A percentile compares a stretch with the other conserved stretches of the same genome.
These are phyloP conservation scores for Callocephalon fimbriatum DNA, from an alignment of 2,113 vertebrate species.

Conservation along the genomic window DNA sequence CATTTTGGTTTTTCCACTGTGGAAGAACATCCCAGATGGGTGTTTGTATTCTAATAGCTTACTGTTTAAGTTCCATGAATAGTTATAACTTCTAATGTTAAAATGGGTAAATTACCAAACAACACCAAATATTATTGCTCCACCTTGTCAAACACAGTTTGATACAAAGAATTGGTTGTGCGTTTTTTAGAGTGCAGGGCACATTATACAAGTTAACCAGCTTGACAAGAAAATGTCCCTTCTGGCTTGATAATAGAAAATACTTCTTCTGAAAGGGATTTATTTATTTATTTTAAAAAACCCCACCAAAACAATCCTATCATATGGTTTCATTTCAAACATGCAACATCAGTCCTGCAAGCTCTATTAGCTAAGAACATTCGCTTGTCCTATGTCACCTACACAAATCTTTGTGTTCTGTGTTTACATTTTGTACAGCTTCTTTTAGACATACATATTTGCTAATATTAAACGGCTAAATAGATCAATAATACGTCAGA, in stretches of 20 bases:
- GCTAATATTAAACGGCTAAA: conserved; percentile 50
- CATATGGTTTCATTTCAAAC: neutral
- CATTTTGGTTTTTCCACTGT: neutral
- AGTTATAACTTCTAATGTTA: neutral
- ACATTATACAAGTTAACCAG: neutral
- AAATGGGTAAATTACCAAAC: neutral
- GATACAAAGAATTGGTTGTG: neutral
- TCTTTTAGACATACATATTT: neutral
- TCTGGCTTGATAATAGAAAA: neutral
- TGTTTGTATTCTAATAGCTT: conserved; percentile 4
- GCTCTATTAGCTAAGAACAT: neutral
- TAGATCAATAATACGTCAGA: conserved; percentile 35
- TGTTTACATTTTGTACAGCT: neutral
- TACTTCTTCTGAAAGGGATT: neutral
- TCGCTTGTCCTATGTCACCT: neutral
- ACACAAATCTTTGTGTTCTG: neutral
- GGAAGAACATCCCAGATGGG: neutral
- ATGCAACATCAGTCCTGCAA: neutral
- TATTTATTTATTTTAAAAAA: neutral
- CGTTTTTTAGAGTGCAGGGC: neutral
- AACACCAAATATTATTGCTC: neutral
- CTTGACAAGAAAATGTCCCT: neutral
- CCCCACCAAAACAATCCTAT: neutral
- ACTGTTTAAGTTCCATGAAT: neutral
- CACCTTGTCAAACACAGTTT: neutral